Base-by-base conservation (phyloP, 2,797 vertebrate genomes). In the Poeciliopsis turneri region DNA sequence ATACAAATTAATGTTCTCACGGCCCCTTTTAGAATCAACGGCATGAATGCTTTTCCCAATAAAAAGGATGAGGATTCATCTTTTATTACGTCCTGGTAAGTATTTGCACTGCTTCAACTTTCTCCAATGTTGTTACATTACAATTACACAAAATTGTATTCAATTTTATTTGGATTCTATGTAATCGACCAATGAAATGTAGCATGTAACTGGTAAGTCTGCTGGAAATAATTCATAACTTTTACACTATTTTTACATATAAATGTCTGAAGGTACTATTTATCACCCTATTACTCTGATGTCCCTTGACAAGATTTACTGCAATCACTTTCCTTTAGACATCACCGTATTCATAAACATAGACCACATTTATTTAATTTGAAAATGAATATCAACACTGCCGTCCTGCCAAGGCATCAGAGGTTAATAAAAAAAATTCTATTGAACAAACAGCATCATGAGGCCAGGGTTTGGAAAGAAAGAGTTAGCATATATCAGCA, bases 1-100 rank as follows among this genome's bases (percentile, higher is more conserved):
- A 39, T 5, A 68, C 39, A 25, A 39, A 66, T 61, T 8, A 5
- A 20, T 76, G 71, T 39, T 69, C 74, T 5, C 51, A 28, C 1
- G 15, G 43, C 59, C 73, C 46, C 75, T 80, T 79, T 39, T 80
- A 82, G 69, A 91, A 94, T 93, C 92, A 89, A 88, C 92, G 86
- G 33, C 83, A 85, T 89, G 89, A 82, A 88, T 86, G 90, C 92
- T 92, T 79, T 80, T 90, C 92, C 78, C 78, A 89, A 91, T 92
- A 1, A 88, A 90, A 89, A 87, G 86, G 71, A 30, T 77, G 79
- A 57, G 9, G 49, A 69, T 86, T 87, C 83, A 75, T 75, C 82
- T 86, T 64, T 36, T 78, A 78, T 23, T 5, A 6, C 13, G 64
- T 11, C 18, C 18, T 39, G 61, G 3, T 23, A 66, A 41, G 11